Evolutionary conservation across 2,113 vertebrate species (phyloP).

Genomic region (Coryphaenoides rupestris): DNA sequence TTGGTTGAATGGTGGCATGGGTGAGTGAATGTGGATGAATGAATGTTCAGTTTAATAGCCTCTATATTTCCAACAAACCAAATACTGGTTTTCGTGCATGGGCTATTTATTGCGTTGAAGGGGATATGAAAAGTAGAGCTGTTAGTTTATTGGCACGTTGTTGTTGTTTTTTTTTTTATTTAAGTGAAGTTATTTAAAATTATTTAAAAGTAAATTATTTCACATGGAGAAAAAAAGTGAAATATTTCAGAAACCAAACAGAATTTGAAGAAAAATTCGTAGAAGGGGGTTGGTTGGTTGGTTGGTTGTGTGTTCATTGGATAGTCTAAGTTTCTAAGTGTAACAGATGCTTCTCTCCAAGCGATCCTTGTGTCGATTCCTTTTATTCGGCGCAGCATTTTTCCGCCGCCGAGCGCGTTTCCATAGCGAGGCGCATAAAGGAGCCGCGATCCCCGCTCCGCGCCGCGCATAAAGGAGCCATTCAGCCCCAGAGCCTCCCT

Average conservation of each 20-base stretch:
- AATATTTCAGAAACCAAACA: not conserved
- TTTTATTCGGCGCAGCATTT: constrained; percentile 94
- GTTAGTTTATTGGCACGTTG: too few relatives aligned
- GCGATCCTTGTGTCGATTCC: constrained; percentile 88
- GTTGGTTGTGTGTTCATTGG: constrained; percentile 82
- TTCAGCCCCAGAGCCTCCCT: constrained; percentile 91
- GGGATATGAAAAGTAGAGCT: too few relatives aligned
- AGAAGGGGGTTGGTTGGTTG: constrained; percentile 49
- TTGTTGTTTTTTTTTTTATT: too few relatives aligned
- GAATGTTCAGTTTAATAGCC: constrained; percentile 5
- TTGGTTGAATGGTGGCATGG: constrained; percentile 16
- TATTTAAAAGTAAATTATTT: constrained; percentile 10
- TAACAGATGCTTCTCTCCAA: constrained; percentile 98
- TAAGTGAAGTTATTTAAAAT: constrained; percentile 7
- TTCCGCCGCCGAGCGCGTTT: constrained; percentile 96
- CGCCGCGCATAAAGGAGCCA: constrained; percentile 91
- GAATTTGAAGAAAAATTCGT: not conserved
- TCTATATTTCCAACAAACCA: not conserved
- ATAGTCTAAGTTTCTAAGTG: constrained; percentile 99
- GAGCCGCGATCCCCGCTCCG: constrained; percentile 93
- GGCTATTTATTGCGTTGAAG: too few relatives aligned
- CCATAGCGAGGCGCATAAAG: constrained; percentile 99
- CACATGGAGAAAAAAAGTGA: not conserved
- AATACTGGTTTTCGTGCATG: too few relatives aligned
- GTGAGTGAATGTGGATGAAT: constrained; percentile 9